Evolutionary conservation across 2,797 vertebrate genomes (phyloP), one percentile per base, ranked within the genome.

Genomic region (Petrocephalus schoutedeni): DNA sequence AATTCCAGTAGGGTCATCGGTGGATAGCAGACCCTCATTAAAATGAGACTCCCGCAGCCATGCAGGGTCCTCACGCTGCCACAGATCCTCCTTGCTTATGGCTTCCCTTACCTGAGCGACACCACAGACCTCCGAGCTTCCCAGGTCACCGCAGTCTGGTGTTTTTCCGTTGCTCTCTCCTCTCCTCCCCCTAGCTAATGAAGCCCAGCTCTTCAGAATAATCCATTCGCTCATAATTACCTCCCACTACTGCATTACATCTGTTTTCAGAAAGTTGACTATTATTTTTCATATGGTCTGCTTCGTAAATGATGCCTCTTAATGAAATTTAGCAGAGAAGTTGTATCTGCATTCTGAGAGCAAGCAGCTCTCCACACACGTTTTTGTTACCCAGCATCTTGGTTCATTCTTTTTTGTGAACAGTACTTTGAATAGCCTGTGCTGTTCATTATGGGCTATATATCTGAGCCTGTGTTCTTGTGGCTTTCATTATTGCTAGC

Each of bases 1-100:
- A 86, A 88, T 88, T 88, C 87, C 61, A 53, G 58, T 71, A 85
- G 83, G 87, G 83, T 86, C 87, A 88, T 45, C 32, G 49, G 10
- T 74, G 87, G 59, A 57, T 67, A 41, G 87, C 28, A 74, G 87
- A 71, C 82, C 87, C 87, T 88, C 87, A 88, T 88, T 88, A 88
- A 88, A 88, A 86, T 57, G 58, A 56, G 87, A 32, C 87, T 88
- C 49, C 82, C n/a, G 51, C 28, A 71, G 83, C 61, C 23, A 36
- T 19, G 28, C 58, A 54, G 36, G 45, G 87, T 86, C 83, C 51
- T 74, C 12, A 10, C 16, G 1, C 51, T 45, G 82, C 59, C 59
- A 71, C 49, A 61, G 51, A 85, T 85, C 58, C 45, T 49, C 21
- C 32, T 83, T 1, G 57, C 36, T 59, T 77, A 41, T 67, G 41